Evolutionary conservation across 2,888 invertebrate species (phyloP), one percentile per base, ranked within the genome.

Genomic region (Acrobasis consociella): DNA sequence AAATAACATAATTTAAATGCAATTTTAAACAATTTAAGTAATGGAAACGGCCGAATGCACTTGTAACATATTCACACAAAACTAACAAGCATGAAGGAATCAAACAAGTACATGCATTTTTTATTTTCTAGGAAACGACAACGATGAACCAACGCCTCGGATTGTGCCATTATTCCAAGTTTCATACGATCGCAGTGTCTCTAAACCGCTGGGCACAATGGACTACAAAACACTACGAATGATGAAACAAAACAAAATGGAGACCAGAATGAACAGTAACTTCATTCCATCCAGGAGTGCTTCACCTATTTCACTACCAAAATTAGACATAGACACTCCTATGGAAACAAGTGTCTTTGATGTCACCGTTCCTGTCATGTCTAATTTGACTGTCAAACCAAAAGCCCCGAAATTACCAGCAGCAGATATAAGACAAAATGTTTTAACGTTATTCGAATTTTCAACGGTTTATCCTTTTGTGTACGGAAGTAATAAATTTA

Each of bases 131-230:
- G 91, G 91, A 76, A 67, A 72, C 79, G 78, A 82, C 77, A 70
- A 42, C 42, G 56, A 56, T 10, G 22, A 22, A 9, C 17, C 56
- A 71, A 74, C 72, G 70, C 72, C 80, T 77, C 80, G 80, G 76
- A 79, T 89, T 67, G 81, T 88, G 75, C 92, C 91, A 64, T 78
- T 92, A 66, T 92, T 92, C 74, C 91, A 91, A 86, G 91, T 92
- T 65, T 82, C 81, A 63, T 92, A 92, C 75, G 91, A 92, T 80
- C 80, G 89, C 68, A 89, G 78, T 66, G 77, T 91, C 9, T 91
- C 91, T 85, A 89, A 74, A 74, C 91, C 91, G 39, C 75, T 91
- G 69, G 91, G 91, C 49, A 90, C 91, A 0, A 69, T 78, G 62
- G 83, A 91, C 81, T 88, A 90, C 79, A 78, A 72, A 65, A 87